Conservation (phyloP, 1,140 invertebrate species). For the Portunus trituberculatus region DNA sequence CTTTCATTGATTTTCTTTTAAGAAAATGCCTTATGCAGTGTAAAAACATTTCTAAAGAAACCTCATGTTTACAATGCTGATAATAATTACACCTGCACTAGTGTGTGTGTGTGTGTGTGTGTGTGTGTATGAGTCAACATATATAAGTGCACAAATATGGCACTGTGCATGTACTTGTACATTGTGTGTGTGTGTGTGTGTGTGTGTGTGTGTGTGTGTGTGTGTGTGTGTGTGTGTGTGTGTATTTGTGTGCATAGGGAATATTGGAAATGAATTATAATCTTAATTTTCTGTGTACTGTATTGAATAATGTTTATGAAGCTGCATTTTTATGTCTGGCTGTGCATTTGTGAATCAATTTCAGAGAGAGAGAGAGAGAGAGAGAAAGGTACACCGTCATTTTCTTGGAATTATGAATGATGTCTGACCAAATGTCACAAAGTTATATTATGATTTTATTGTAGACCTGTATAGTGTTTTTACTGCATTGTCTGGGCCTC, state of each 20-base stretch:
- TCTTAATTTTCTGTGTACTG: slow-evolving; percentile 47
- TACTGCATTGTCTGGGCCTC: slow-evolving; percentile 66
- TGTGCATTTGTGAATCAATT: slow-evolving; percentile 62
- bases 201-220: not conserved
- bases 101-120: not conserved
- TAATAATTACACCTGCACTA: not conserved
- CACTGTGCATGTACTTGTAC: no score
- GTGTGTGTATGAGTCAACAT: not conserved
- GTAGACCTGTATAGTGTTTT: slow-evolving; percentile 69
- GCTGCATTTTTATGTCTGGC: slow-evolving; percentile 72
- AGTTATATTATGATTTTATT: slow-evolving; percentile 68
- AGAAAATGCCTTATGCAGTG: slow-evolving; percentile 10
- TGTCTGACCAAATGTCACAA: slow-evolving; percentile 71
- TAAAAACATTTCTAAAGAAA: not conserved
- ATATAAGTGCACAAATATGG: no score
- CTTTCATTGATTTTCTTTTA: not conserved
- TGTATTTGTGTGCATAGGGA: not conserved
- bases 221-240: not conserved
- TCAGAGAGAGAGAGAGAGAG: not conserved
- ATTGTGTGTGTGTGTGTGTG: slow-evolving; percentile 34
- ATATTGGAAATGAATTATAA: slow-evolving; percentile 9
- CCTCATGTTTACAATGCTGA: not conserved
- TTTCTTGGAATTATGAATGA: slow-evolving; percentile 48
- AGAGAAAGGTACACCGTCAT: not conserved
- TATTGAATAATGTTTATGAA: slow-evolving; percentile 57